Conservation (phyloP, 2,113 vertebrate species). For the Phalacrocorax brasilianus region DNA sequence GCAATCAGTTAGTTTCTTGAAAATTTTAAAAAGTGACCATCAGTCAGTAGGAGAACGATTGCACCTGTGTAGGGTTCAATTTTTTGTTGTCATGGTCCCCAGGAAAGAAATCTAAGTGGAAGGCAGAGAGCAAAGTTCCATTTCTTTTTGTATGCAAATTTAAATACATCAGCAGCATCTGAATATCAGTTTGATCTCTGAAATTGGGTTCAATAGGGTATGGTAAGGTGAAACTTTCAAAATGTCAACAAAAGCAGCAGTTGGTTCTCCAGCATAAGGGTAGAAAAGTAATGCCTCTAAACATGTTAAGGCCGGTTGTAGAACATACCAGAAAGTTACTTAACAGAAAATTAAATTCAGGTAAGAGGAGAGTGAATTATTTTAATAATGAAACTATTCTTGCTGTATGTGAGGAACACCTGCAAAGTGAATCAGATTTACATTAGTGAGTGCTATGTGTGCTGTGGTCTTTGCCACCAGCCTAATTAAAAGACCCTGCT, state of each 20-base stretch:
- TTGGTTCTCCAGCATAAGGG: not conserved
- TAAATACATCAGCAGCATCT: not conserved
- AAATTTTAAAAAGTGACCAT: not conserved
- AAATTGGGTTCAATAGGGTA: not conserved
- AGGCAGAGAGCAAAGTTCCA: not conserved
- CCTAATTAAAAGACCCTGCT: not conserved
- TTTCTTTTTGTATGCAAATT: not conserved
- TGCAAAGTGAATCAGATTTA: not conserved
- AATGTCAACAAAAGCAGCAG: not conserved
- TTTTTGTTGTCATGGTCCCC: not conserved
- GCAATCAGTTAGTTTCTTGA: not conserved
- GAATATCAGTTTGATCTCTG: not conserved
- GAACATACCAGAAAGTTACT: not conserved
- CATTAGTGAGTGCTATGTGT: not conserved
- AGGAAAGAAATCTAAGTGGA: not conserved
- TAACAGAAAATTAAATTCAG: not conserved
- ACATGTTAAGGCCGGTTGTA: not conserved
- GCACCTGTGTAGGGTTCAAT: not conserved
- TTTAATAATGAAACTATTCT: not conserved
- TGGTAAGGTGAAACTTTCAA: not conserved
- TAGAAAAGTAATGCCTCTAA: not conserved
- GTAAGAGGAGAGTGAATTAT: not conserved
- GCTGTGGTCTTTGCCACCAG: not conserved
- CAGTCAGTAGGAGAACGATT: not conserved
- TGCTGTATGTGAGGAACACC: not conserved